Conservation (phyloP, 2,797 vertebrate species). For the Brachymystax lenok region DNA sequence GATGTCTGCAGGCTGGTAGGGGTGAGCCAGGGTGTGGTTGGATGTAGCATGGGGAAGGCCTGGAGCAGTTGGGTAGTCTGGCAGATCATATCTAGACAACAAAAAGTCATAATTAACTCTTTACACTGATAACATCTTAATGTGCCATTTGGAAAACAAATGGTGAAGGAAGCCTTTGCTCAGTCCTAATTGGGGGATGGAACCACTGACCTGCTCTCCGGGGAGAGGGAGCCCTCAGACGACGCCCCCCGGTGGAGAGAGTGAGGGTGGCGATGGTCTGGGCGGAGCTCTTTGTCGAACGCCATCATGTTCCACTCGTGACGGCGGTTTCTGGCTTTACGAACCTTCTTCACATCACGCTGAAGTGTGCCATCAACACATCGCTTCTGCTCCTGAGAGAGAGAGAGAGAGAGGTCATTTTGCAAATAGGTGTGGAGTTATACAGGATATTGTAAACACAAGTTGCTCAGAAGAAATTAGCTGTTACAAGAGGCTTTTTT, state of each 20-base stretch:
- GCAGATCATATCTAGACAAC: constrained; percentile 71
- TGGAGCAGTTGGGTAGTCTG: constrained; percentile 81
- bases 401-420: constrained; percentile 3
- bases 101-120: constrained; percentile 30
- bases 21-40: constrained; percentile 67
- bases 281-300: constrained; percentile 88
- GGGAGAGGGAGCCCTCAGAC: constrained; percentile 86
- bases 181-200: neutral
- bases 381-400: constrained; percentile 83
- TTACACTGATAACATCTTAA: neutral
- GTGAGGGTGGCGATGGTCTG: constrained; percentile 84
- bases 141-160: constrained; percentile 9
- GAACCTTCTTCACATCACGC: constrained; percentile 88
- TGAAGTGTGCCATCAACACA: constrained; percentile 80
- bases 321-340: constrained; percentile 86
- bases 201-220: constrained; percentile 79
- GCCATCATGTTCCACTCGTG: constrained; percentile 94
- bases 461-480: neutral
- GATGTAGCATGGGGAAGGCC: constrained; percentile 75
- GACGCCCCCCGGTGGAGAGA: constrained; percentile 80
- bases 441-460: neutral
- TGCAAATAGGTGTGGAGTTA: neutral
- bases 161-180: neutral
- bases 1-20: constrained; percentile 66
- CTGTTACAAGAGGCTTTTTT: neutral